These are phyloP conservation scores for Campoplex capitator DNA, from an alignment of 2,888 invertebrate species.

Conservation along the genomic window DNA sequence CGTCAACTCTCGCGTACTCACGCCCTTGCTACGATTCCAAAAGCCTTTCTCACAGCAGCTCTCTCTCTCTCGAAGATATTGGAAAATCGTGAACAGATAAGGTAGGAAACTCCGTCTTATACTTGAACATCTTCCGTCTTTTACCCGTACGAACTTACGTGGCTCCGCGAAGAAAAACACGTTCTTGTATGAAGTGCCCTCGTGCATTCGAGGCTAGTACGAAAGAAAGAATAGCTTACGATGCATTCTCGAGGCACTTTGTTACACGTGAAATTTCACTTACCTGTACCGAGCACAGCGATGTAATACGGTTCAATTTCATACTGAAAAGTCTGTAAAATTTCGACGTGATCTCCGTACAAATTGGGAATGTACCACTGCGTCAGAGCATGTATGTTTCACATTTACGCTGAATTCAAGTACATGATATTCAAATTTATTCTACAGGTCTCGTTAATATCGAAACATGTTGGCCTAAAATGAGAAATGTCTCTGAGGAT, in stretches of 20 bases:
- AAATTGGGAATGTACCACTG: not conserved
- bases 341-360: not conserved
- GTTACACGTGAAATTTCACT: conserved; percentile 13
- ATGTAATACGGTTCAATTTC: not conserved
- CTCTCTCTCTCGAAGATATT: conserved; percentile 59
- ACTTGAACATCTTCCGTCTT: conserved; percentile 34
- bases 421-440: not conserved
- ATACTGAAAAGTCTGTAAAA: not conserved
- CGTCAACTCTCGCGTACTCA: conserved; percentile 21
- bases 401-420: not conserved
- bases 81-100: conserved; percentile 59
- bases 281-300: not conserved
- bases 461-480: too few relatives aligned
- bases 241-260: not conserved
- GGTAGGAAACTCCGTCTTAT: conserved; percentile 7
- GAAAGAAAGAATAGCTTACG: conserved; percentile 15
- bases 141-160: not conserved
- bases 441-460: not conserved
- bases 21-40: conserved; percentile 23
- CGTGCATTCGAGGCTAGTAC: conserved; percentile 8
- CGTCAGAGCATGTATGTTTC: too few relatives aligned
- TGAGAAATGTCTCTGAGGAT: not conserved
- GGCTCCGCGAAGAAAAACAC: conserved; percentile 12
- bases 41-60: conserved; percentile 41
- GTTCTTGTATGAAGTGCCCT: not conserved